Percentiles rank a stretch among this genome's conserved stretches.
phyloP scores from a whole-genome alignment of 2,113 vertebrate genomes.

The Saccopteryx bilineata region DNA sequence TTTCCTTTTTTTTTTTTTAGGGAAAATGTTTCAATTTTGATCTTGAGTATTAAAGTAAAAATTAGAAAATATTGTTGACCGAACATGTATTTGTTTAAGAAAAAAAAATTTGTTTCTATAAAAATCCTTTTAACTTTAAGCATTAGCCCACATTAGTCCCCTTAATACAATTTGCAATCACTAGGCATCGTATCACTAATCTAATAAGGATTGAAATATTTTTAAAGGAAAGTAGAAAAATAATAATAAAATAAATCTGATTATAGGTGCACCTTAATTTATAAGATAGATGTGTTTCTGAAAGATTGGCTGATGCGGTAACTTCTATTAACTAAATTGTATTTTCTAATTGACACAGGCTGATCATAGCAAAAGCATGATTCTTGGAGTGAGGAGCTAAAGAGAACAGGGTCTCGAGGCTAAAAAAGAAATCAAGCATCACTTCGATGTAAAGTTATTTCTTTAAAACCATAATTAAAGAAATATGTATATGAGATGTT shows the following conservation, averaged over 20 bases:
- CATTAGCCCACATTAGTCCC: conserved; percentile 65
- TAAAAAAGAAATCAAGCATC: neutral
- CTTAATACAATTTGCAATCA: conserved; percentile 66
- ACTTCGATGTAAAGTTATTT: conserved; percentile 11
- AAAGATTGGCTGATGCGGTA: conserved; percentile 62
- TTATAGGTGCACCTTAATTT: conserved; percentile 77
- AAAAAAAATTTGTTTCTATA: conserved; percentile 63
- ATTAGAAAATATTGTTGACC: conserved; percentile 16
- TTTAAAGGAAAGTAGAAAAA: conserved; percentile 73
- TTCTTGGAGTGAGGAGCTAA: neutral
- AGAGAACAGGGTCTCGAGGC: neutral
- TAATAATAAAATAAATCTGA: conserved; percentile 75
- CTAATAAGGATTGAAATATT: conserved; percentile 79
- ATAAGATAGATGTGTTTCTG: conserved; percentile 73
- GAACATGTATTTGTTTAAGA: conserved; percentile 36
- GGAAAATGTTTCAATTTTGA: conserved; percentile 9
- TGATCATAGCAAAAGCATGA: conserved; percentile 52
- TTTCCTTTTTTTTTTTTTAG: neutral
- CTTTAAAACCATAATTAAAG: conserved; percentile 3
- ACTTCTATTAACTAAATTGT: conserved; percentile 81
- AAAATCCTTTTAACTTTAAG: conserved; percentile 69
- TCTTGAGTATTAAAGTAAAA: neutral
- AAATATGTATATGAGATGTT: neutral
- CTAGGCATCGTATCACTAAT: conserved; percentile 71
- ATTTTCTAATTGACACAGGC: conserved; percentile 63